Base-by-base conservation (phyloP, 2,797 vertebrate genomes). In the Cossypha niveicapilla region DNA sequence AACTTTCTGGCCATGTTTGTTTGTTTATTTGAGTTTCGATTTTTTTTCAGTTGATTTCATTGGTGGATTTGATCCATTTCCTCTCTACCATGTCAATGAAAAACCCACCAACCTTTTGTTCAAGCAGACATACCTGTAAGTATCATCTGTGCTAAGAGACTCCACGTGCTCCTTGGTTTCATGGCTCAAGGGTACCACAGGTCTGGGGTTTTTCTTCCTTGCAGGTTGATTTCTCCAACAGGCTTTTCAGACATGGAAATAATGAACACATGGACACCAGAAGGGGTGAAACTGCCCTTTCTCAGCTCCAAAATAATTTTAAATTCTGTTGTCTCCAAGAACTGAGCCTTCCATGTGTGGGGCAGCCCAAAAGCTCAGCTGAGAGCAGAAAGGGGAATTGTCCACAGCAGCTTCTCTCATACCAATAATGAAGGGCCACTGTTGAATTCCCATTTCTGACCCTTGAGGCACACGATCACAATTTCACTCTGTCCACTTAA, bases 1-100 rank as follows among this genome's bases (percentile, higher is more conserved):
- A n/a, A 75, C 76, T 53, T 83, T 96, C n/a, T 81, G 79, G 63
- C 89, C 93, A 88, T 90, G 67, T 91, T 96, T 95, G 88, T 97
- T 96, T 96, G 56, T 97, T 97, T 97, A 98, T 98, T 97, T 97
- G 97, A 98, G 98, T 97, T 98, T 94, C n/a, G 84, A 98, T 98
- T 98, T 98, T 98, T 97, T 99, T 99, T 98, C 99, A 99, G 99
- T 99, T 98, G 98, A 99, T 99, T 99, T 99, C 98, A 98, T 99
- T 98, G 99, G 98, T 98, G 99, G 98, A 98, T 99, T 98, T 99
- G 98, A 99, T 96, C 98, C 99, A 98, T 99, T 98, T 97, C 98
- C 98, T 98, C 98, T 99, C 98, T 99, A 98, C 99, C 99, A 98
- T 98, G 98, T 99, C 98, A 98, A 98, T 98, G 98, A 99, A 98